phyloP scores from a whole-genome alignment of 2,797 vertebrate genomes.

The Aldrovandia affinis region DNA sequence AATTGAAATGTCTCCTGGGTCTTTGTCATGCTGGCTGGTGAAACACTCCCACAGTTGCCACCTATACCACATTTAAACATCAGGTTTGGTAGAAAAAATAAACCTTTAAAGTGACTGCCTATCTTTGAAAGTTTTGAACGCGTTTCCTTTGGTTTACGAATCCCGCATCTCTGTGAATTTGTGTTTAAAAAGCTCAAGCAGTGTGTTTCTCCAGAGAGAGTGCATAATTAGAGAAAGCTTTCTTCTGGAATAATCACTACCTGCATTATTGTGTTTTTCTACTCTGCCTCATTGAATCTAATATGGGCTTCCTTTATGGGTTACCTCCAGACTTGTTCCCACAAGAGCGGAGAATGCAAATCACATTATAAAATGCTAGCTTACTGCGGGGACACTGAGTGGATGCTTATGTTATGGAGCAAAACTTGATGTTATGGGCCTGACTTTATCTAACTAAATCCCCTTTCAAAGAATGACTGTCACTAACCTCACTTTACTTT shows the following conservation, averaged over 20 bases:
- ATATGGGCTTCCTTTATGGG: slow-evolving; percentile 73
- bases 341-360: slow-evolving; percentile 62
- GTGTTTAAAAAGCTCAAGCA: slow-evolving; percentile 8
- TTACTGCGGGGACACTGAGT: slow-evolving; percentile 6
- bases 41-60: not conserved
- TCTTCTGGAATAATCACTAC: slow-evolving; percentile 32
- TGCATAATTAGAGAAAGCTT: slow-evolving; percentile 36
- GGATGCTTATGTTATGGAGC: slow-evolving; percentile 27
- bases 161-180: slow-evolving; percentile 5
- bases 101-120: not conserved
- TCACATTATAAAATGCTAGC: slow-evolving; percentile 33
- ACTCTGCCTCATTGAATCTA: slow-evolving; percentile 71
- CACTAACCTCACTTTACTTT: slow-evolving; percentile 18
- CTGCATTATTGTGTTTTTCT: slow-evolving; percentile 57
- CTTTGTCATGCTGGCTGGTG: slow-evolving; percentile 28
- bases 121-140: slow-evolving; percentile 15
- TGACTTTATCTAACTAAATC: slow-evolving; percentile 17
- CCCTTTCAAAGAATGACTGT: slow-evolving; percentile 17
- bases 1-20: slow-evolving; percentile 13
- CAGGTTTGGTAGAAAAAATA: not conserved
- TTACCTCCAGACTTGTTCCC: slow-evolving; percentile 75
- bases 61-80: slow-evolving; percentile 25
- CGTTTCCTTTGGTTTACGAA: slow-evolving; percentile 24
- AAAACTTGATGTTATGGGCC: slow-evolving; percentile 1
- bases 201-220: slow-evolving; percentile 24